A percentile compares a stretch with the other conserved stretches of the same genome.
These are phyloP conservation scores for Leucoraja erinaceus DNA, from an alignment of 2,113 vertebrate genomes.

Conservation along the genomic window DNA sequence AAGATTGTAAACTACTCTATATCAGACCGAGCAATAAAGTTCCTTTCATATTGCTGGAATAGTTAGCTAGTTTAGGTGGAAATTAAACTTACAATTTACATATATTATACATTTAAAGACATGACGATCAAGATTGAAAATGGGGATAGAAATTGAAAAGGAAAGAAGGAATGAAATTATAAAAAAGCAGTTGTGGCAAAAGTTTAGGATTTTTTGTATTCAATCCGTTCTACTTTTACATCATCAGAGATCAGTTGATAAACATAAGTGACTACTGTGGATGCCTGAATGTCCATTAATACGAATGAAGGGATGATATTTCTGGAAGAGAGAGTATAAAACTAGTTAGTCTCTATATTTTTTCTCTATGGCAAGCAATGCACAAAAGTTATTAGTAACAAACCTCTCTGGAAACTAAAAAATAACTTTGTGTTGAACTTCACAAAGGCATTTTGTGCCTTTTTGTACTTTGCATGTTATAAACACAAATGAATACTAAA, in stretches of 20 bases:
- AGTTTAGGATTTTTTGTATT: conserved; percentile 92
- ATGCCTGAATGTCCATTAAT: conserved; percentile 98
- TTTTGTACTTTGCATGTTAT: no score
- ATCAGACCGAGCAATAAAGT: not conserved
- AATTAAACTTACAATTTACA: conserved; percentile 21
- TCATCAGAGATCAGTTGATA: conserved; percentile 96
- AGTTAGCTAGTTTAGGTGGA: not conserved
- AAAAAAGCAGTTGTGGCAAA: not conserved
- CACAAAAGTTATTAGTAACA: not conserved
- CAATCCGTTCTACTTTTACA: conserved; percentile 97
- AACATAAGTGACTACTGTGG: conserved; percentile 94
- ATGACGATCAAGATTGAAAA: not conserved
- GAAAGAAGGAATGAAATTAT: not conserved
- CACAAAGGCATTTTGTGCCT: not conserved
- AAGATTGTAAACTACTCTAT: not conserved
- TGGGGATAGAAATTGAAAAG: not conserved
- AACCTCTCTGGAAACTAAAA: not conserved
- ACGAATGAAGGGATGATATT: conserved; percentile 98
- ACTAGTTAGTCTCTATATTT: not conserved
- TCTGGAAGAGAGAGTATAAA: conserved; percentile 55
- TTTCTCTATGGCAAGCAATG: not conserved
- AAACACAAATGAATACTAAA: not conserved
- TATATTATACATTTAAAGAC: conserved; percentile 10
- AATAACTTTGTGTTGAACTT: not conserved
- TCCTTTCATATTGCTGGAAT: conserved; percentile 27